Base-by-base conservation (phyloP, 2,888 invertebrate genomes). In the Tetragonula carbonaria region DNA sequence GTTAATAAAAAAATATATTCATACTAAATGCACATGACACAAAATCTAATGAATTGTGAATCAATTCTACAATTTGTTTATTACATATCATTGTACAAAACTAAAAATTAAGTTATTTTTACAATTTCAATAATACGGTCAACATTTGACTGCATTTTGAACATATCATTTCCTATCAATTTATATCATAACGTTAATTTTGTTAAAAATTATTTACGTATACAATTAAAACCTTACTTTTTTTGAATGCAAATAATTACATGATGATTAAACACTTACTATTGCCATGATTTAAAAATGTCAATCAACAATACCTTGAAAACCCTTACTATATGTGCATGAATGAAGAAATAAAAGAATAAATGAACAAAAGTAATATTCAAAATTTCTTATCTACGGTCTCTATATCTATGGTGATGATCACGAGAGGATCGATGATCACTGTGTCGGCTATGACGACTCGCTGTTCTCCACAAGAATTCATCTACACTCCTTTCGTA, bases 401-500 rank as follows among this genome's bases (percentile, higher is more conserved):
- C 96, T 88, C 96, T 95, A 92, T 96, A 96, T 87, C 96, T 95
- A 90, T 96, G 95, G 80, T 96, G 95, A 87, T 96, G 96, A 91
- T 96, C 96, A 45, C 96, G 96, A 68, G 96, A 96, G 6, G 95
- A 94, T 85, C 95, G 94, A 77, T 95, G 93, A 72, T 95, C 95
- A 79, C 94, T 92, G 84, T 95, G 95, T 33, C 95, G 94, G 80
- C 95, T 96, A 75, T 96, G 96, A 62, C 97, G 95, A 91, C 97
- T 96, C 78, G 96, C 96, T 18, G 98, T 98, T 93, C 98, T 96
- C 96, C 98, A 97, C 82, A 98, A 95, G 95, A 98, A 98, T 93
- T 98, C 98, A 94, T 98, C 97, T 45, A 98, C 98, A 80, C 98
- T 97, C 74, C 98, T 96, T 94, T 98, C 98, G 95, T 98, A 98